Evolutionary conservation across 1,140 invertebrate genomes (phyloP), one percentile per base, ranked within the genome.

Genomic region (Cyclargus thomasi): DNA sequence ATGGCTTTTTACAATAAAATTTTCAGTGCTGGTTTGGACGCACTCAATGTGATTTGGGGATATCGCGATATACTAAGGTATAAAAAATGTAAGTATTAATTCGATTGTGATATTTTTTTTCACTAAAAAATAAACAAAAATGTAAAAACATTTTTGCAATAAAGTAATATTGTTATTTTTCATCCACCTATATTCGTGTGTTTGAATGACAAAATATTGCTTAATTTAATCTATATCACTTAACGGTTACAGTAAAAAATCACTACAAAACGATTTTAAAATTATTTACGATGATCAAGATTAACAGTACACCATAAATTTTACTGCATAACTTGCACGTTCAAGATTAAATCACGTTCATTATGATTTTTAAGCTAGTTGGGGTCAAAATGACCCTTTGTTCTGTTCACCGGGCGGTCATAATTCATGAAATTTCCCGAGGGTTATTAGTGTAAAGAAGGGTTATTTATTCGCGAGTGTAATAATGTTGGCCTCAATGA

Each of bases 381-480:
- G 39, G 11, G 39, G 39, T 47, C 55, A 59, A 59, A 55, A 59
- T 59, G 18, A 20, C 55, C 53, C 55, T 59, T 59, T 59, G 55
- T 59, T 59, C 55, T 8, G 39, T 59, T 21, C 53, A 55, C 53
- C 17, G 53, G n/a, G n/a, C 20, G 18, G 55, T 59, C 18, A 59
- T 59, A 59, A 59, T 20, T 59, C 18, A 59, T 59, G 55, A 20
- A 55, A 59, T 59, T 18, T 59, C 55, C 55, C 55, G 2, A 21
- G 55, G 55, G 55, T 59, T 59, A 59, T 59, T 59, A 59, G 55
- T 59, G 10, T 59, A 59, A 59, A 59, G 55, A 59, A 59, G 20
- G 55, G 55, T 59, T 59, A 59, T 55, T 55, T 55, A 55, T 59
- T 20, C 55, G 55, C 18, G 55, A 59, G 55, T 22, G 14, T 59